Evolutionary conservation across 2,888 invertebrate species (phyloP).

Genomic region (Heliconius ismenius): DNA sequence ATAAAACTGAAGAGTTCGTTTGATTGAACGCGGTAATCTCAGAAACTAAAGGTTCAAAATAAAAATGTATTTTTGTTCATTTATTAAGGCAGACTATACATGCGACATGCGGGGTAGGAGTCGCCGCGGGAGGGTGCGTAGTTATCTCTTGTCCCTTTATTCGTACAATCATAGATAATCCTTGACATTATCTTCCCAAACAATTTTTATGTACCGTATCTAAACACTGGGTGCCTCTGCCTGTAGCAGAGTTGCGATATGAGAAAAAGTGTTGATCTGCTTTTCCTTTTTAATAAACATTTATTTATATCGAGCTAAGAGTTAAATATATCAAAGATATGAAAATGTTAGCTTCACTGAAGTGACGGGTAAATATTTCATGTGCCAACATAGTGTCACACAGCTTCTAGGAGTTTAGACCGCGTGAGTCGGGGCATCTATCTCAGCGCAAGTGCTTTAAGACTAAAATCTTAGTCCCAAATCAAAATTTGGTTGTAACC

Average conservation of each 20-base stretch:
- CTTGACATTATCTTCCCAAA: conserved; percentile 23
- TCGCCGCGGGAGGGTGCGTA: neutral
- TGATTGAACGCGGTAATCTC: too few relatives aligned
- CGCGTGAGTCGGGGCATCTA: neutral
- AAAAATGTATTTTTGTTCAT: too few relatives aligned
- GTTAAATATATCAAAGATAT: neutral
- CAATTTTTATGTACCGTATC: conserved; percentile 7
- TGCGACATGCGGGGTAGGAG: neutral
- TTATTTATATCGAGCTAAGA: neutral
- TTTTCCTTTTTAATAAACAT: neutral
- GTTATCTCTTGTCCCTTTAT: conserved; percentile 29
- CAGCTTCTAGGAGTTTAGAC: neutral
- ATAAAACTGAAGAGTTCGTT: too few relatives aligned
- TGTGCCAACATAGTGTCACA: conserved; percentile 2
- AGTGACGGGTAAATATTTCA: conserved; percentile 13
- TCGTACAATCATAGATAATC: conserved; percentile 22
- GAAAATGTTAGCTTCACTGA: neutral
- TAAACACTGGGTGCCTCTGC: neutral
- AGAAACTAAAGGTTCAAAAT: too few relatives aligned
- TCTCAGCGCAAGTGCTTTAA: neutral
- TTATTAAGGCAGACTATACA: too few relatives aligned
- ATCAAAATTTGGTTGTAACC: neutral
- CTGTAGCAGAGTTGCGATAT: too few relatives aligned
- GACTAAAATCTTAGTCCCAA: neutral
- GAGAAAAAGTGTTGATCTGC: too few relatives aligned